Evolutionary conservation across 2,888 invertebrate species (phyloP).

Genomic region (Abscondita cerata): DNA sequence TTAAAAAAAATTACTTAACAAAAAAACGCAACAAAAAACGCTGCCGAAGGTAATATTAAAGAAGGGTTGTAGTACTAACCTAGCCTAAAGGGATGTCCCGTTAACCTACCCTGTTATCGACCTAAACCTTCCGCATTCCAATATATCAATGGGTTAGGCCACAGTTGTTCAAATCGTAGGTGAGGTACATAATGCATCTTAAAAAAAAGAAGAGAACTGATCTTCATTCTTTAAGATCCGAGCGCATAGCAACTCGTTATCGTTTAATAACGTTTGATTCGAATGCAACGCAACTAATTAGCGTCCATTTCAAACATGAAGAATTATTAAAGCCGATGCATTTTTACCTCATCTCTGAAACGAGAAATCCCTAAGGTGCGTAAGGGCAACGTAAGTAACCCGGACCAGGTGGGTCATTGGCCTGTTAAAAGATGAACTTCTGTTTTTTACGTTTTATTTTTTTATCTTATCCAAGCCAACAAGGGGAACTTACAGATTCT

Average conservation of each 20-base stretch:
- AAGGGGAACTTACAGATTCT: conserved; percentile 40
- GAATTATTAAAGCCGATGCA: not conserved
- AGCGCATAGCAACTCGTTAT: conserved; percentile 4
- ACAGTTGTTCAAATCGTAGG: conserved; percentile 31
- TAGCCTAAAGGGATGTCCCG: conserved; percentile 48
- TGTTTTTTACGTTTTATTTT: conserved; percentile 45
- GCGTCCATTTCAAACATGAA: not conserved
- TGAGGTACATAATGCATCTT: conserved; percentile 29
- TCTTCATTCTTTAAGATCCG: conserved; percentile 18
- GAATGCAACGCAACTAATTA: not conserved
- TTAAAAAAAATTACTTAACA: conserved; percentile 27
- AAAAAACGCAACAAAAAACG: conserved; percentile 46
- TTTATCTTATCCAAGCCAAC: conserved; percentile 48
- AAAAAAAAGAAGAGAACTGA: conserved; percentile 20
- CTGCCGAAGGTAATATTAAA: conserved; percentile 46
- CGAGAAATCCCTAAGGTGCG: conserved; percentile 42
- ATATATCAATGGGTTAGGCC: conserved; percentile 39
- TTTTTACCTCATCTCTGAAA: conserved; percentile 38
- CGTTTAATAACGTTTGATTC: conserved; percentile 1
- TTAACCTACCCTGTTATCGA: conserved; percentile 48
- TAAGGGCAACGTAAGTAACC: conserved; percentile 49
- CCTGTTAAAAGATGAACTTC: conserved; percentile 49
- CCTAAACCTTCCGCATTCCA: conserved; percentile 52
- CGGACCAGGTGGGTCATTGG: conserved; percentile 51
- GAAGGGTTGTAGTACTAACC: conserved; percentile 51